A percentile compares a stretch with the other conserved stretches of the same genome.
These are phyloP conservation scores for Alcedo atthis DNA, from an alignment of 2,797 vertebrate species.

Conservation along the genomic window DNA sequence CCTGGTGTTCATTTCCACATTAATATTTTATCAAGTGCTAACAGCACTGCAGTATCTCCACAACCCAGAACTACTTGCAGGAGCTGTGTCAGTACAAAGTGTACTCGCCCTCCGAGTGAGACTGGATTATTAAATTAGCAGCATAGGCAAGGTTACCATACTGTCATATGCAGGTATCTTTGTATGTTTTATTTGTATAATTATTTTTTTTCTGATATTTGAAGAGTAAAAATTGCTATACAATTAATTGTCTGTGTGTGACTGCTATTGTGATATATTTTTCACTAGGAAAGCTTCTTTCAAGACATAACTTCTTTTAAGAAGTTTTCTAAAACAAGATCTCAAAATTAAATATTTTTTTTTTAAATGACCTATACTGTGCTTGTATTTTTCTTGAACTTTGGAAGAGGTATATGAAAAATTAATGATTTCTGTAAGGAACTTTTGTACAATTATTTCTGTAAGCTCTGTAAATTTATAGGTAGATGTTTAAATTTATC, in stretches of 20 bases:
- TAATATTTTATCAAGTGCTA: slow-evolving; percentile 44
- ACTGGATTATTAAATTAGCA: not conserved
- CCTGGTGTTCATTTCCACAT: not conserved
- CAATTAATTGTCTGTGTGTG: not conserved
- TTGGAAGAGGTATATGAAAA: not conserved
- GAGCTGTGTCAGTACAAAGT: not conserved
- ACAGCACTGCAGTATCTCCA: not conserved
- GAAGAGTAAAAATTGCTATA: not conserved
- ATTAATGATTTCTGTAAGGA: not conserved
- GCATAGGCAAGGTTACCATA: not conserved
- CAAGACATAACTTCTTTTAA: not conserved
- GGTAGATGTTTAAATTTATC: not conserved
- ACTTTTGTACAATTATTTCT: not conserved
- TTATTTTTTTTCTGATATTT: slow-evolving; percentile 19
- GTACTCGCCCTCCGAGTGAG: not conserved
- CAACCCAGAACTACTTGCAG: not conserved
- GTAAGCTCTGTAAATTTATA: not conserved
- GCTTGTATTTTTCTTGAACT: not conserved
- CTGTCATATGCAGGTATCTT: not conserved
- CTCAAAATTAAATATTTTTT: not conserved
- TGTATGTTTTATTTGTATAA: slow-evolving; percentile 10
- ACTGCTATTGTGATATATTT: not conserved
- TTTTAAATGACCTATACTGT: not conserved
- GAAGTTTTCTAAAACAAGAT: not conserved
- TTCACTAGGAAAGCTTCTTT: not conserved